Evolutionary conservation across 2,888 invertebrate genomes (phyloP).

Genomic region (Leuctra nigra): DNA sequence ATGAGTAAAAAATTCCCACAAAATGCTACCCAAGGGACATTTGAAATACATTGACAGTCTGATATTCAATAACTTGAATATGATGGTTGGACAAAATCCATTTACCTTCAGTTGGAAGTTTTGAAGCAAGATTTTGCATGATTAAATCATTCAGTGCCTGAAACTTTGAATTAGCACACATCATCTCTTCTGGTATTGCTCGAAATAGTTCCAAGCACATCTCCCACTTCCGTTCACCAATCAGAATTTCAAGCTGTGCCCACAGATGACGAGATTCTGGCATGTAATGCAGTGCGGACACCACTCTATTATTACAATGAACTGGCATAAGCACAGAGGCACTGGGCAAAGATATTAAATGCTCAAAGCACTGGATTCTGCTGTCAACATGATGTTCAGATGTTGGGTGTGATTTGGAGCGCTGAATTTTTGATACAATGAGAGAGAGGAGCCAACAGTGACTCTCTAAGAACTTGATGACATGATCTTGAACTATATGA

Average conservation of each 20-base stretch:
- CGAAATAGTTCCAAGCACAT: slow-evolving; percentile 45
- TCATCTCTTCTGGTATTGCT: slow-evolving; percentile 51
- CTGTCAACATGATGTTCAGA: slow-evolving; percentile 28
- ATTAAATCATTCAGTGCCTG: slow-evolving; percentile 51
- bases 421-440: slow-evolving; percentile 57
- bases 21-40: no score
- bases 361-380: slow-evolving; percentile 52
- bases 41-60: neutral
- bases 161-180: slow-evolving; percentile 47
- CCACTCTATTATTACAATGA: slow-evolving; percentile 50
- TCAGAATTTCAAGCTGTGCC: slow-evolving; percentile 43
- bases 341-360: slow-evolving; percentile 50
- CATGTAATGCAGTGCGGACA: slow-evolving; percentile 54
- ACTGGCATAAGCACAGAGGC: slow-evolving; percentile 47
- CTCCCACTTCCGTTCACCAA: slow-evolving; percentile 42
- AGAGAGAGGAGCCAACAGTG: slow-evolving; percentile 64
- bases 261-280: slow-evolving; percentile 48
- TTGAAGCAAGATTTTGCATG: slow-evolving; percentile 50
- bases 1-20: no score
- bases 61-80: neutral
- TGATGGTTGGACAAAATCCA: neutral
- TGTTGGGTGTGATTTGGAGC: no score
- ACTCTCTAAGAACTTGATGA: slow-evolving; percentile 48
- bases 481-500: slow-evolving; percentile 18
- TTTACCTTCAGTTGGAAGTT: slow-evolving; percentile 31